A percentile compares a stretch with the other conserved stretches of the same genome.
Evolutionary conservation across 1,140 invertebrate species (phyloP).

Genomic region (Panagrolaimus sp.): DNA sequence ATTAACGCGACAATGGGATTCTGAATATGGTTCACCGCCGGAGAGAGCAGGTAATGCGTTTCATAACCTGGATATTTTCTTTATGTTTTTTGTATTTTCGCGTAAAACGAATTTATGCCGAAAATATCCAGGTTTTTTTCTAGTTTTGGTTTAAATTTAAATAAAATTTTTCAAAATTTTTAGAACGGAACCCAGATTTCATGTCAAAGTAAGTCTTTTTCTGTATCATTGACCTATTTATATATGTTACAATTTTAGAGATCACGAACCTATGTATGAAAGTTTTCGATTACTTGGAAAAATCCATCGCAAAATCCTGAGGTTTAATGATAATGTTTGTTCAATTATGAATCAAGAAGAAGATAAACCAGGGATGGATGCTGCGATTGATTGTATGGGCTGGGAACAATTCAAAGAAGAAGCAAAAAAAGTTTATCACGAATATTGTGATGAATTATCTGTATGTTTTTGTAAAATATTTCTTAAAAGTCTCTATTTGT

Average conservation of each 20-base stretch:
- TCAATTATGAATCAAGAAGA: constrained; percentile 28
- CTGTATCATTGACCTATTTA: no score
- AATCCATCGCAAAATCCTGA: constrained; percentile 33
- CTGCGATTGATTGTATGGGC: constrained; percentile 19
- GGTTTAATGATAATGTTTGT: constrained; percentile 20
- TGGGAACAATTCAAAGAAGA: not conserved
- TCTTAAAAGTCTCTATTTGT: no score
- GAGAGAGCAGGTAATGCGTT: no score
- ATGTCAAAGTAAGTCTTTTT: not conserved
- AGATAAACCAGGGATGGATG: constrained; percentile 34
- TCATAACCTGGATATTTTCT: no score
- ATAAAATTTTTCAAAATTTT: no score
- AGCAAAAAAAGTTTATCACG: not conserved
- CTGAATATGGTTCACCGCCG: not conserved
- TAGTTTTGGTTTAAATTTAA: no score
- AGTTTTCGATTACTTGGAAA: not conserved
- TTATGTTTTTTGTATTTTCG: no score
- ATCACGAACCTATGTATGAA: not conserved
- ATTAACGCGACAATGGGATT: not conserved
- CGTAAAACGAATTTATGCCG: no score
- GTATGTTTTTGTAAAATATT: no score
- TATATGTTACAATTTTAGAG: no score
- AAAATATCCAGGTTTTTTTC: no score
- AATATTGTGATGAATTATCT: not conserved
- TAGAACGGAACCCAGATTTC: not conserved